A percentile compares a stretch with the other conserved stretches of the same genome.
phyloP scores from a whole-genome alignment of 2,797 vertebrate species.

The Sarcoramphus papa region DNA sequence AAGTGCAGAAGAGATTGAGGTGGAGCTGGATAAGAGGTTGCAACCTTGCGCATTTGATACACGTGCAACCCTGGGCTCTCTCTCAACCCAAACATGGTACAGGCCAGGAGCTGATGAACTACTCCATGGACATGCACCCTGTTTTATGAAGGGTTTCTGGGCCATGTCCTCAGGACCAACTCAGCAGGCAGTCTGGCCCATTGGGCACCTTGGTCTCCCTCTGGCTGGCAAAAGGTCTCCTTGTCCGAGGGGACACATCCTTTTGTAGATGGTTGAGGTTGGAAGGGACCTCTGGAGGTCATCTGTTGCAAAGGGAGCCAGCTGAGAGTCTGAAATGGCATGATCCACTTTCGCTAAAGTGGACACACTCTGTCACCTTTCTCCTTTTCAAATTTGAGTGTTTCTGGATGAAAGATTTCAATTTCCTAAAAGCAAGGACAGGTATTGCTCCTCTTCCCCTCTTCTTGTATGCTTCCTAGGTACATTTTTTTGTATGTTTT shows the following conservation, averaged over 20 bases:
- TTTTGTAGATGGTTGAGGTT: neutral
- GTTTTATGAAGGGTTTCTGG: neutral
- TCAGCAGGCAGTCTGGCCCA: neutral
- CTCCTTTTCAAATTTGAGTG: neutral
- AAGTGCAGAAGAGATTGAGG: neutral
- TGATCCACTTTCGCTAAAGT: neutral
- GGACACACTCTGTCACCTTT: neutral
- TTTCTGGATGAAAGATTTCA: neutral
- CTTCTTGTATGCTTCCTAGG: neutral
- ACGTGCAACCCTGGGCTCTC: rapidly evolving
- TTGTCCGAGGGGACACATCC: neutral
- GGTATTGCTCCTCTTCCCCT: neutral
- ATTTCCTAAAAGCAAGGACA: neutral
- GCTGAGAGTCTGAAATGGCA: neutral
- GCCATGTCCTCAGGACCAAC: neutral
- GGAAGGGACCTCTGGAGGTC: neutral
- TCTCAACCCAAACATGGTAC: neutral
- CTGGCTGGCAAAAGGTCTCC: neutral
- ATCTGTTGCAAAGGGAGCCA: neutral
- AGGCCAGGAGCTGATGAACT: neutral
- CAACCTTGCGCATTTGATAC: neutral
- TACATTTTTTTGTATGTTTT: neutral
- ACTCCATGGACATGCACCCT: neutral
- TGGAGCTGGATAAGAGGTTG: neutral
- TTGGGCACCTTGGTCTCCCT: neutral